These are phyloP conservation scores for Tribolium madens DNA, from an alignment of 1,140 invertebrate genomes.

Conservation along the genomic window DNA sequence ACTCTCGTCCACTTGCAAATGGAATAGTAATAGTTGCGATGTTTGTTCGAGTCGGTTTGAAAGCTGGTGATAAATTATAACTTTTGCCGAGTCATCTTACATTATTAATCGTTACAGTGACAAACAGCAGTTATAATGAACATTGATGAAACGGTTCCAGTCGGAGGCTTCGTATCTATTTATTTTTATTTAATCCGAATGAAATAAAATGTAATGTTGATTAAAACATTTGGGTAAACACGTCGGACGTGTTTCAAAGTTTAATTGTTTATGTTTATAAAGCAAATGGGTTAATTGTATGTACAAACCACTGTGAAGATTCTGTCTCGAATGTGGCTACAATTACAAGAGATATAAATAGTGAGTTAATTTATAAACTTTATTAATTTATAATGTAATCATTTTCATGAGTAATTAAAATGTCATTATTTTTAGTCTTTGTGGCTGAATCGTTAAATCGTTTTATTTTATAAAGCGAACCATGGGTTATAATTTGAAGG, in stretches of 20 bases:
- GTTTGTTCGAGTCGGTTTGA: slow-evolving; percentile 9
- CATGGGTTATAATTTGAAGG: slow-evolving; percentile 25
- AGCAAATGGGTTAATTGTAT: slow-evolving; percentile 17
- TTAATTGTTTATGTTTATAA: slow-evolving; percentile 5
- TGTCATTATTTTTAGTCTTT: slow-evolving; percentile 9
- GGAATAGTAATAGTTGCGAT: slow-evolving; percentile 14
- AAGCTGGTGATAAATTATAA: slow-evolving; percentile 20
- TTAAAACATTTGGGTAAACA: neutral
- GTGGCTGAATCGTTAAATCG: neutral
- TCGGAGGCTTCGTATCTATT: neutral
- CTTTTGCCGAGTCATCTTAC: slow-evolving; percentile 19
- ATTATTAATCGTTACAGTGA: slow-evolving; percentile 25
- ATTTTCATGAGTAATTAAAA: slow-evolving; percentile 10
- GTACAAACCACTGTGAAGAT: neutral
- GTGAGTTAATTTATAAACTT: neutral
- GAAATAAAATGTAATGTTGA: slow-evolving; percentile 6
- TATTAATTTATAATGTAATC: neutral
- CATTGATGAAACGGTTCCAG: slow-evolving; percentile 30
- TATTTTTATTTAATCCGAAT: neutral
- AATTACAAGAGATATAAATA: neutral
- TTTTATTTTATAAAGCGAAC: slow-evolving; percentile 15
- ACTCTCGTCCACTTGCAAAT: slow-evolving; percentile 2
- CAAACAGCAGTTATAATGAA: slow-evolving; percentile 30
- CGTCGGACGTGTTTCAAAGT: too few relatives aligned
- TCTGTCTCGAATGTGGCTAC: neutral